These are phyloP conservation scores for Clostera curtula DNA, from an alignment of 2,888 invertebrate species.

Conservation along the genomic window DNA sequence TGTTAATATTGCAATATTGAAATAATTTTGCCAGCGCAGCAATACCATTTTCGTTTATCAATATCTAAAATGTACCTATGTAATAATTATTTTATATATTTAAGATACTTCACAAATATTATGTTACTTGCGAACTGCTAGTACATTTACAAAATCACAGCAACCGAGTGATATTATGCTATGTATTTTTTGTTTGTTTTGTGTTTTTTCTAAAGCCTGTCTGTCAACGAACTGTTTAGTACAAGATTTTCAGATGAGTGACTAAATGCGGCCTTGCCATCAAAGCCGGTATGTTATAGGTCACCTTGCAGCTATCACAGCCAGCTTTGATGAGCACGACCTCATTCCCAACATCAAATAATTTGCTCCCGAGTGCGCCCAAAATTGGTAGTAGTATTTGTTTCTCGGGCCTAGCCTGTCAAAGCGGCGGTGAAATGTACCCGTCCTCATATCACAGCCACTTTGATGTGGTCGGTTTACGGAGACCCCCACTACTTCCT, in stretches of 20 bases:
- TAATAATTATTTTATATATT: no score
- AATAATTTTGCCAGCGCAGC: no score
- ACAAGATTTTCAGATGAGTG: neutral
- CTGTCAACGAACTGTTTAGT: neutral
- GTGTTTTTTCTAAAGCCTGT: neutral
- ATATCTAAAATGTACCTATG: no score
- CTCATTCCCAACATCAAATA: conserved; percentile 48
- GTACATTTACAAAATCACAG: no score
- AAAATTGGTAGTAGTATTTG: conserved; percentile 5
- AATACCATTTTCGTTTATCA: no score
- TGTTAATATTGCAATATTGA: no score
- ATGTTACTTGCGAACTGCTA: no score
- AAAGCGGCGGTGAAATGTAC: conserved; percentile 92
- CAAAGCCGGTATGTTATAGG: conserved; percentile 90
- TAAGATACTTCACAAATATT: no score
- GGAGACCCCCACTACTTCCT: conserved; percentile 30
- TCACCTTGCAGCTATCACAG: conserved; percentile 86
- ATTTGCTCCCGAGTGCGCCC: neutral
- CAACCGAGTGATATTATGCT: no score
- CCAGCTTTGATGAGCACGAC: conserved; percentile 96
- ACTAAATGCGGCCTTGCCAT: conserved; percentile 77
- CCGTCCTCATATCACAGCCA: conserved; percentile 95
- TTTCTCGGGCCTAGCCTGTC: conserved; percentile 81
- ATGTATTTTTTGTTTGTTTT: neutral
- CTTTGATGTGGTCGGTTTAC: conserved; percentile 92